Base-by-base conservation (phyloP, 2,888 invertebrate species). In the Apodemia zela region DNA sequence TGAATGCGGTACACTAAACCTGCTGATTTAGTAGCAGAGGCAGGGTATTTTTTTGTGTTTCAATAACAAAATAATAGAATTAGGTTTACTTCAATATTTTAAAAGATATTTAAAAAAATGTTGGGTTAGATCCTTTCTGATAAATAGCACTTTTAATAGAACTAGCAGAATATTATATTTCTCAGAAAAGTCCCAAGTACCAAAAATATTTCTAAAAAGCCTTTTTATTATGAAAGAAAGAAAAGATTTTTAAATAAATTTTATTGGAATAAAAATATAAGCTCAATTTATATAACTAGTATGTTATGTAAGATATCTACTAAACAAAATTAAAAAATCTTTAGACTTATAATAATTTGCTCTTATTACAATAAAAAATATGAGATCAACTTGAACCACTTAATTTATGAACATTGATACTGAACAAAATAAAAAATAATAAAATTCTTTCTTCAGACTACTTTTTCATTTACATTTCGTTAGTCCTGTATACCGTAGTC, bases 81-180 rank as follows among this genome's bases (percentile, higher is more conserved):
- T 29, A 60, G 33, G 60, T 13, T 60, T 47, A 29, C 47, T 47
- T 60, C 4, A 60, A 60, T 60, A 60, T 47, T 60, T 17, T 60
- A 29, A 29, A 33, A 47, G 15, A 45, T 60, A 25, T 60, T 60
- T 25, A 8, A 25, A 21, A 60, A 60, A 42, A 60, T 45, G 15
- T 60, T 33, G 45, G 60, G n/a, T 60, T 45, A n/a, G 45, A 60
- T 60, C 45, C 25, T 25, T 60, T 60, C 60, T 60, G 60, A 60
- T 60, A 60, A 60, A 25, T 60, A 29, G 45, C 45, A 25, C 45
- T 45, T 60, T 60, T 29, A 45, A 60, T 60, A 60, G 60, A 42
- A 60, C 45, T 60, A 45, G 60, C 45, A 47, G 29, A 60, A 11
- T 60, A 47, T 29, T 60, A 60, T 60, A 60, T 60, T 29, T 47